Base-by-base conservation (phyloP, 2,888 invertebrate genomes). In the Uropetala carovei region DNA sequence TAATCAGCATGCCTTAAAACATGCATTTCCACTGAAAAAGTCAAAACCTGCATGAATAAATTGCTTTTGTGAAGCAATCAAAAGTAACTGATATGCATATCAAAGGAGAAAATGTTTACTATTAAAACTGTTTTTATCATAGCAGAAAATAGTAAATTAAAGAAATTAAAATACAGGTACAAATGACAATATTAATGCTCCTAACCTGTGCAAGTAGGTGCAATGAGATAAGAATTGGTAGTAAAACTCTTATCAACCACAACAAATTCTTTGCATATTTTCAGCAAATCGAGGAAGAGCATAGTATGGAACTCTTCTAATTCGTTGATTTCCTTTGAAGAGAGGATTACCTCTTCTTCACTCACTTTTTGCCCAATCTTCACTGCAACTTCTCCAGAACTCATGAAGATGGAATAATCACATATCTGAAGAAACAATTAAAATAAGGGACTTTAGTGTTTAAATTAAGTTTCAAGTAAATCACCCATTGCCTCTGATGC, bases 371-470 rank as follows among this genome's bases (percentile, higher is more conserved):
- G 94, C 91, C 95, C 94, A 0, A 98, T 93, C 0, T 95, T 94
- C 0, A 97, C 96, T 94, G 94, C 93, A 5, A 97, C 93, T 93
- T 96, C 95, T 0, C 97, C 97, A 92, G 96, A 96, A 27, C 96
- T 96, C 94, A 98, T 96, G 94, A 96, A 99, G 93, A 98, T 96
- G 0, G 98, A 97, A 94, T 98, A 98, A 43, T 94, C 93, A 58
- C 96, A 96, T 18, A 96, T 92, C 95, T 95, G 93, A 64, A 94
- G 57, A 7, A 59, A 57, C 92, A 93, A 85, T 59, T 43, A 14
- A 75, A 75, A 75, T 75, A 11, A 27, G 27, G 27, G 13, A 22
- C 22, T 75, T 27, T 43, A 43, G 43, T 5, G 3, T 43, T 43
- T 3, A 43, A 43, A 43, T 43, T 43, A 43, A 43, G 43, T 43